Evolutionary conservation across 2,113 vertebrate species (phyloP), one percentile per base, ranked within the genome.

Genomic region (Chamaea fasciata): DNA sequence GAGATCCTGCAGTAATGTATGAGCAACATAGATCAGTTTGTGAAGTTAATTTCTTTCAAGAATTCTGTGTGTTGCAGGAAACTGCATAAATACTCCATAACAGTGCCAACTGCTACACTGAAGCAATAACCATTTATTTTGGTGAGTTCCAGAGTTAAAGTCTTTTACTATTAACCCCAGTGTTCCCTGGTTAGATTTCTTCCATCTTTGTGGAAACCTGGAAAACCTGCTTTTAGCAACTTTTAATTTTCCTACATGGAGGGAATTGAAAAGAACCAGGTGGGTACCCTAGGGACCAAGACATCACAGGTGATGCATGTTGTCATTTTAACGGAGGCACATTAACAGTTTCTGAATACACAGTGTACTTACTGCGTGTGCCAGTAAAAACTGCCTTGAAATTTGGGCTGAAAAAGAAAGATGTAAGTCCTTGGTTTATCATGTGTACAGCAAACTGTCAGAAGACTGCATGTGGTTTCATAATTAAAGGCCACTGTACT

Each of bases 41-140:
- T 95, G 94, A 93, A 95, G 86, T 82, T 89, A 87, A 95, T 96
- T 95, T 93, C 81, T 95, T 81, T 93, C 56, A 92, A 84, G 65
- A 93, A 90, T 81, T 89, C 52, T 79, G 7, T 37, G 13, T 85
- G 60, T 92, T 92, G 80, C 68, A 82, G 65, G 60, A 94, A 93
- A 87, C 85, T 82, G 68, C 83, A 90, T 94, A 93, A 95, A 96
- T 96, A 94, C 64, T 87, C 83, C 28, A 13, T 89, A 94, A 75
- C 23, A 22, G 68, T 75, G 49, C 92, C 92, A 96, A 96, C 97
- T 98, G 92, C 96, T 97, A 50, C 47, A 63, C 59, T 33, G 41
- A 92, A 74, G 76, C 65, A 94, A 95, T 91, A 97, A 84, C 89
- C 65, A 94, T 97, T 96, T 96, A 75, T 97, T 97, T 96, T 94